These are phyloP conservation scores for Lepidostoma basale DNA, from an alignment of 1,140 invertebrate genomes.

Conservation along the genomic window DNA sequence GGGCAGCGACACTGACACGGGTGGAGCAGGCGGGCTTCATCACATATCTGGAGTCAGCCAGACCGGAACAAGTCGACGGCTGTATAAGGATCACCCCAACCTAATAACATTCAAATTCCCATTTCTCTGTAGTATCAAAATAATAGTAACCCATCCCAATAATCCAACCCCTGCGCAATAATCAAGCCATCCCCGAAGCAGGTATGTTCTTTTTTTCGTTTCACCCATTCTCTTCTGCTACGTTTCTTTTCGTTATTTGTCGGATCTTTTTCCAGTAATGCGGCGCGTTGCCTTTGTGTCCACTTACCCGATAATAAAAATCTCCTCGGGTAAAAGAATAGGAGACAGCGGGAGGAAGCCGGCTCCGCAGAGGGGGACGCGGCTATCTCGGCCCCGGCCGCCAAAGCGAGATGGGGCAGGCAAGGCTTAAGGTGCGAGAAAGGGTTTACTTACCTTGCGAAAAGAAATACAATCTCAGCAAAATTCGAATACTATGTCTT, in stretches of 20 bases:
- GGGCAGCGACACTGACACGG: slow-evolving; percentile 19
- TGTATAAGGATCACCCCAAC: slow-evolving; percentile 23
- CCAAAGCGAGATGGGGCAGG: neutral
- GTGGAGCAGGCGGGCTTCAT: neutral
- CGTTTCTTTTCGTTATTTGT: slow-evolving; percentile 39
- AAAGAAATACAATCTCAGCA: slow-evolving; percentile 29
- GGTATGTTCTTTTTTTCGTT: slow-evolving; percentile 24
- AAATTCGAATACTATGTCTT: slow-evolving; percentile 25
- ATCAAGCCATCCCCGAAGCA: slow-evolving; percentile 31
- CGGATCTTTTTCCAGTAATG: slow-evolving; percentile 34
- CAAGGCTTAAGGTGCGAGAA: slow-evolving; percentile 13
- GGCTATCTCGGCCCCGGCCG: neutral
- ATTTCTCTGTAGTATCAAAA: slow-evolving; percentile 35
- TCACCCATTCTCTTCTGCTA: slow-evolving; percentile 19
- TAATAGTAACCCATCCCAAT: slow-evolving; percentile 23
- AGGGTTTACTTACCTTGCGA: slow-evolving; percentile 29
- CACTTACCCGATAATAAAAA: slow-evolving; percentile 44
- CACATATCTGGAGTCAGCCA: neutral
- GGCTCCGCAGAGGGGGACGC: neutral
- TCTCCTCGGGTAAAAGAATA: slow-evolving; percentile 37
- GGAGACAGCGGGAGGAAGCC: slow-evolving; percentile 25
- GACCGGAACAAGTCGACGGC: slow-evolving; percentile 4
- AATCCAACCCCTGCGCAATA: slow-evolving; percentile 30
- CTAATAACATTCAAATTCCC: slow-evolving; percentile 41
- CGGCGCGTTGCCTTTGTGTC: slow-evolving; percentile 41